Percentiles rank a stretch among this genome's conserved stretches.
Evolutionary conservation across 2,113 vertebrate genomes (phyloP).

Genomic region (Ranitomeya variabilis): DNA sequence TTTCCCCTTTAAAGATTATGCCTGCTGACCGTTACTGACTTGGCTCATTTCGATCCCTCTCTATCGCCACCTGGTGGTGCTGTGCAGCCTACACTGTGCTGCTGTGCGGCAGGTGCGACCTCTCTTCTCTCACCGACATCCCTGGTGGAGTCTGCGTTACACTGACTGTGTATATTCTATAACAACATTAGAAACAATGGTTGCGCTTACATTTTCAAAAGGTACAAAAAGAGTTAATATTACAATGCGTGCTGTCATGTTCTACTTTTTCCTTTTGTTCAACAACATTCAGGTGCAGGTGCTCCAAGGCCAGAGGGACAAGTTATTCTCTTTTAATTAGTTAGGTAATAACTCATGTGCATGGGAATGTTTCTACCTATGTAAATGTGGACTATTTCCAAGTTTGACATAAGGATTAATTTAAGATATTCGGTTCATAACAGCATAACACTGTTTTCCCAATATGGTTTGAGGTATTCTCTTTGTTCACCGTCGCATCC

Average conservation of each 20-base stretch:
- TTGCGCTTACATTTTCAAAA: background rate
- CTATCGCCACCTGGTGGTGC: no score
- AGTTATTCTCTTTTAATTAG: constrained; percentile 46
- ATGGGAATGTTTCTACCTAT: constrained; percentile 36
- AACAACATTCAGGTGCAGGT: constrained; percentile 8
- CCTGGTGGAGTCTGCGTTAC: no score
- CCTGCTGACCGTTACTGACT: no score
- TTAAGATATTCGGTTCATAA: constrained; percentile 25
- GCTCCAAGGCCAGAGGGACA: constrained; percentile 28
- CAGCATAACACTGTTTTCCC: constrained; percentile 15
- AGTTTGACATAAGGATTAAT: constrained; percentile 29
- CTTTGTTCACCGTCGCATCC: constrained; percentile 42
- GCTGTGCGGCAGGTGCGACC: no score
- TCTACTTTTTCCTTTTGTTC: constrained; percentile 26
- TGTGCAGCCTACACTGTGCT: no score
- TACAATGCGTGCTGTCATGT: constrained; percentile 14
- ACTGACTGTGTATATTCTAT: background rate
- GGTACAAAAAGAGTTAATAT: background rate
- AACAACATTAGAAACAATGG: background rate
- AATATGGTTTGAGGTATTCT: constrained; percentile 28
- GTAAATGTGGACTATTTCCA: constrained; percentile 39
- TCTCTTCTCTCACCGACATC: no score
- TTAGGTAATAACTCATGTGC: constrained; percentile 49
- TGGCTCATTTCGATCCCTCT: no score
- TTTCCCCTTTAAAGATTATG: no score